A percentile compares a stretch with the other conserved stretches of the same genome.
phyloP scores from a whole-genome alignment of 2,113 vertebrate species.

The Mustelus asterias region DNA sequence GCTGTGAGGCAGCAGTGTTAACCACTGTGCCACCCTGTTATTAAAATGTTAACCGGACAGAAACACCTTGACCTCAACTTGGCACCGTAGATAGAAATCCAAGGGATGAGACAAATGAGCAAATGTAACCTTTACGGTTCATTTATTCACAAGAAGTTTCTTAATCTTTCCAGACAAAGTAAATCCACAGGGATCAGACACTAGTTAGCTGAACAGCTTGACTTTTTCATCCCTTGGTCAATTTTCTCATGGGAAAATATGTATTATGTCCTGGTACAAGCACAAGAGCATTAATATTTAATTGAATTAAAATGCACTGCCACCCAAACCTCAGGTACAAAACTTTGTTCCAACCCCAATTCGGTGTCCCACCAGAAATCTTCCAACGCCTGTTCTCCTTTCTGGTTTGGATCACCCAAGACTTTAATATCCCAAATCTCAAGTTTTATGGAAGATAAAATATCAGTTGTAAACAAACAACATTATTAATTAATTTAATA shows the following conservation, averaged over 20 bases:
- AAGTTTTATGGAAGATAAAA: background rate
- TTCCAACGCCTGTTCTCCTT: background rate
- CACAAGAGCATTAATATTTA: background rate
- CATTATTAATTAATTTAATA: too few species aligned
- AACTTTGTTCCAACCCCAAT: background rate
- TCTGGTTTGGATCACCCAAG: background rate
- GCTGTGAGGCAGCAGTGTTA: too few species aligned
- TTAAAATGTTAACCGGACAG: background rate
- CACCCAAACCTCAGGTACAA: background rate
- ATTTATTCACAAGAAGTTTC: conserved; percentile 33
- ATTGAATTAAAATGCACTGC: background rate
- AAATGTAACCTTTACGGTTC: background rate
- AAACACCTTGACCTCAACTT: background rate
- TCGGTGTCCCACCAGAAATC: background rate
- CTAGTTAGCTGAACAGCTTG: background rate
- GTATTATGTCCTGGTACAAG: background rate
- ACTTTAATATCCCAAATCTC: background rate
- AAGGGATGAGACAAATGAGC: background rate
- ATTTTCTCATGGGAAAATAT: background rate
- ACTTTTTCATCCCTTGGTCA: background rate
- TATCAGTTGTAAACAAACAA: too few species aligned
- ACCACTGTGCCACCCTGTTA: too few species aligned
- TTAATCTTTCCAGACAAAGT: background rate
- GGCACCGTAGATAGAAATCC: background rate
- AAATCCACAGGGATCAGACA: background rate